Conservation (phyloP, 2,888 invertebrate species). For the Pristionchus fissidentatus region DNA sequence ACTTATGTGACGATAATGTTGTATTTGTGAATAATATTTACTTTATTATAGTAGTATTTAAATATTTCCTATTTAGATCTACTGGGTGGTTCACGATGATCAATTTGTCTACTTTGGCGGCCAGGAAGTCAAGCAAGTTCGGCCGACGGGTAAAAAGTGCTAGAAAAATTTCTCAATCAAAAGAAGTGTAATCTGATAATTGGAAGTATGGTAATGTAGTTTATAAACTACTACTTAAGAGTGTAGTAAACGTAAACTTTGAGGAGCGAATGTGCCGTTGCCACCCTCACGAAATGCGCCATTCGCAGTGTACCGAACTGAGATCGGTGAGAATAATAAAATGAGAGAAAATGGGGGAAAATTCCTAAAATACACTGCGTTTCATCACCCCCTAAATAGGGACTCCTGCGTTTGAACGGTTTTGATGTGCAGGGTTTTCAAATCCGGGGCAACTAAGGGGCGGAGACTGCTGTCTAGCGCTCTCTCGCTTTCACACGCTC, state of each 20-base stretch:
- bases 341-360: background rate
- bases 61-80: conserved; percentile 2
- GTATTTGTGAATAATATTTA: too few species aligned
- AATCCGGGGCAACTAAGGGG: too few species aligned
- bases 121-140: conserved; percentile 3
- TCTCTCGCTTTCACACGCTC: too few species aligned
- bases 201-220: background rate
- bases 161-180: background rate
- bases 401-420: too few species aligned
- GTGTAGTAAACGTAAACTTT: too few species aligned
- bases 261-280: background rate
- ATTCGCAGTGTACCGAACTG: background rate
- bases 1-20: too few species aligned
- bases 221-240: too few species aligned
- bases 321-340: background rate
- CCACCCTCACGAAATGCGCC: background rate
- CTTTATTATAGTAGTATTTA: background rate
- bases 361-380: background rate
- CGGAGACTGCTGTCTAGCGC: too few species aligned
- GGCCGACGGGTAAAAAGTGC: background rate
- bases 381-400: too few species aligned
- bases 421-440: too few species aligned
- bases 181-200: background rate
- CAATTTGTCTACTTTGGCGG: conserved; percentile 21
- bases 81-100: background rate